phyloP scores from a whole-genome alignment of 2,797 vertebrate species.

The Microcaecilia unicolor region DNA sequence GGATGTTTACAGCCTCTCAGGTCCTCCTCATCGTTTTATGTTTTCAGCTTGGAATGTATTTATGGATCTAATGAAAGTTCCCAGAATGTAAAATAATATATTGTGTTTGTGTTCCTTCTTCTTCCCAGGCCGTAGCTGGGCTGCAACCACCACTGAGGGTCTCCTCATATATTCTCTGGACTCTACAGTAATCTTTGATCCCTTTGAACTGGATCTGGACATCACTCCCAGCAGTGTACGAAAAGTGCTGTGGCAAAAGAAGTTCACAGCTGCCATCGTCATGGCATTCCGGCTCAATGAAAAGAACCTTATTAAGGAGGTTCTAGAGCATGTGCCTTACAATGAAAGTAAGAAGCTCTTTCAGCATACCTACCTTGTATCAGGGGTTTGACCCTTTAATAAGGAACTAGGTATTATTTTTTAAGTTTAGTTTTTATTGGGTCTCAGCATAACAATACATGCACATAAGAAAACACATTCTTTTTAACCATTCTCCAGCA shows the following conservation, averaged over 20 bases:
- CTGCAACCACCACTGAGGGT: slow-evolving; percentile 86
- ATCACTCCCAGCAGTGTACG: slow-evolving; percentile 75
- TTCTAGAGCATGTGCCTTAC: slow-evolving; percentile 74
- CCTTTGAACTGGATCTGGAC: slow-evolving; percentile 87
- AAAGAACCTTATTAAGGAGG: slow-evolving; percentile 70
- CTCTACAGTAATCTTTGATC: slow-evolving; percentile 78
- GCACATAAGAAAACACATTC: no score
- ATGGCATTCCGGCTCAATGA: slow-evolving; percentile 88
- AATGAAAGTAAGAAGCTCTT: slow-evolving; percentile 57
- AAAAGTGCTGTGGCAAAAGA: slow-evolving; percentile 55
- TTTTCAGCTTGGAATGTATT: no score
- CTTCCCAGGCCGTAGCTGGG: slow-evolving; percentile 80
- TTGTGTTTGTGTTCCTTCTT: neutral
- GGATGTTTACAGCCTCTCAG: no score
- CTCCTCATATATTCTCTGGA: slow-evolving; percentile 90
- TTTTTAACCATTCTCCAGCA: no score
- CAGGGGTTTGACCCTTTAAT: no score
- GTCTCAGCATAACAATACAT: no score
- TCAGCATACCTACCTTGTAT: no score
- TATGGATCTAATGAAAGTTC: no score
- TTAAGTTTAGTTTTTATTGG: no score
- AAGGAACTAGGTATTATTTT: no score
- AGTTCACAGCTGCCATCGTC: slow-evolving; percentile 73
- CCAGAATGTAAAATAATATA: no score
- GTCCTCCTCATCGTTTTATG: no score